Base-by-base conservation (phyloP, 2,888 invertebrate species). In the Chymomyza caudatula region DNA sequence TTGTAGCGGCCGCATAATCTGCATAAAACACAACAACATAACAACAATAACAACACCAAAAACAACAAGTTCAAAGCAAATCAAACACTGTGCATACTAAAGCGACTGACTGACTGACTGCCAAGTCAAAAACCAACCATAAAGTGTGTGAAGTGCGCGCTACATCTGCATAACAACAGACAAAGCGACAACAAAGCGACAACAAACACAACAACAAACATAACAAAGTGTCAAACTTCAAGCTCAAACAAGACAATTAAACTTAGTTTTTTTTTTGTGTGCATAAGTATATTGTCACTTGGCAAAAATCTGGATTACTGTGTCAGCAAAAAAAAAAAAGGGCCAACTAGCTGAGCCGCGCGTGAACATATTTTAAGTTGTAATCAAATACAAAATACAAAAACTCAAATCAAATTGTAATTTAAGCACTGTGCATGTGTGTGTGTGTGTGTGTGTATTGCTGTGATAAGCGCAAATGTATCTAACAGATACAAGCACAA, bases 261-360 rank as follows among this genome's bases (percentile, higher is more conserved):
- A 42, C 42, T 37, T 37, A 52, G 6, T 63, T 70, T 64, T 58
- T 11, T 43, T 60, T 22, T 67, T 60, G n/a, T n/a, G n/a, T n/a
- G n/a, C n/a, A n/a, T 67, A 29, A 29, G 29, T 37, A 37, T 37
- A 8, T 37, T 37, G 29, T 37, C 29, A 37, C 29, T 37, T 61
- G 69, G 70, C 59, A 77, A 85, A 69, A 47, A 88, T 88, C 80
- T 80, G 87, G 88, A 77, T 85, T 76, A 86, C 71, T 76, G 72
- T 77, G 77, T 76, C 86, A 85, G 81, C 74, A 73, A 67, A 77
- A 78, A 80, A 43, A 56, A 20, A 42, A 60, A 51, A 65, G 56
- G n/a, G n/a, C n/a, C 63, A 60, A 59, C 59, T 60, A 22, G 57
- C 63, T n/a, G n/a, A 54, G 61, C 57, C 74, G 63, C 68, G 67